phyloP scores from a whole-genome alignment of 2,113 vertebrate genomes.

The Tringa solitaria region DNA sequence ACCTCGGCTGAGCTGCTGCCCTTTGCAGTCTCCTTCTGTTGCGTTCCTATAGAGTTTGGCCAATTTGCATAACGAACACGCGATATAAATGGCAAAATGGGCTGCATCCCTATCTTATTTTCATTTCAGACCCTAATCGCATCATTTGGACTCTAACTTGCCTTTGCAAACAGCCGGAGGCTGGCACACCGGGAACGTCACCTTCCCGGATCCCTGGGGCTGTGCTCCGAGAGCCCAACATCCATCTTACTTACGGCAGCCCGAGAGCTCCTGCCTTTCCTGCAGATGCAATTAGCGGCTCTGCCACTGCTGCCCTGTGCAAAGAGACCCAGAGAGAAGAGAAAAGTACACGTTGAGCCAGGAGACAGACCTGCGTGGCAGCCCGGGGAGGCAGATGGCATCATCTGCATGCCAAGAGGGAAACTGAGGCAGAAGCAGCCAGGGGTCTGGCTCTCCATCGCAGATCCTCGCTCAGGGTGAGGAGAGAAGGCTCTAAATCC shows the following conservation, averaged over 20 bases:
- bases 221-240: background rate
- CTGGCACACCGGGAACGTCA: background rate
- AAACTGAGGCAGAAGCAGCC: background rate
- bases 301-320: background rate
- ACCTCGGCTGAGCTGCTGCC: background rate
- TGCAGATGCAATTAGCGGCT: background rate
- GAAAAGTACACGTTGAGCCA: background rate
- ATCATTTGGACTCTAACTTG: background rate
- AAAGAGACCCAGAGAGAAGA: background rate
- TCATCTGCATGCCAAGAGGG: background rate
- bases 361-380: background rate
- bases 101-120: background rate
- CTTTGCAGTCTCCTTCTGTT: background rate
- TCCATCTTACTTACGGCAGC: fast-evolving
- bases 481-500: background rate
- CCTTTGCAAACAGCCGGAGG: background rate
- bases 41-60: background rate
- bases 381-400: background rate
- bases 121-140: background rate
- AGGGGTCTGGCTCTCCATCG: fast-evolving
- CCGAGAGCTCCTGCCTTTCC: background rate
- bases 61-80: conserved; percentile 17
- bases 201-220: background rate
- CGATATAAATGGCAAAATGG: background rate
- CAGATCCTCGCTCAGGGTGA: background rate